Percentiles rank a stretch among this genome's conserved stretches.
Conservation (phyloP, 2,888 invertebrate genomes). For the Zygogramma bicolorata region DNA sequence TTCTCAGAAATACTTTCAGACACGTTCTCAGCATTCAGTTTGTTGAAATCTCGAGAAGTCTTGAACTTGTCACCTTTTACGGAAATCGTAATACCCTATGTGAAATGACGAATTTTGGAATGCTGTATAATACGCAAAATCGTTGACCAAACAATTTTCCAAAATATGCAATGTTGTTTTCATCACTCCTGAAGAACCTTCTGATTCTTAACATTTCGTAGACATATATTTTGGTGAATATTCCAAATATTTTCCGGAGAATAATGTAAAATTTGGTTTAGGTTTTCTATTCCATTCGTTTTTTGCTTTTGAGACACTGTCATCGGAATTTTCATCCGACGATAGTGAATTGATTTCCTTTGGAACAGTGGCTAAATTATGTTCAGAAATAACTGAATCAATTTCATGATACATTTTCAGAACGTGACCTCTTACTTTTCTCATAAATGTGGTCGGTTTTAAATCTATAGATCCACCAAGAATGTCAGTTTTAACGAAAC, state of each 20-base stretch:
- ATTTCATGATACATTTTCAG: constrained; percentile 6
- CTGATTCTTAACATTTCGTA: neutral
- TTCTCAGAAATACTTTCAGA: neutral
- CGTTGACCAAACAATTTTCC: neutral
- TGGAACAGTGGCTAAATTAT: too few relatives aligned
- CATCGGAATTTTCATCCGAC: neutral
- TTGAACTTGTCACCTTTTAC: neutral
- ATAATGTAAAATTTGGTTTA: neutral
- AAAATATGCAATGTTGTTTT: neutral
- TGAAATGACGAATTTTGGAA: neutral
- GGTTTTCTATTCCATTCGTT: neutral
- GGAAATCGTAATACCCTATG: neutral
- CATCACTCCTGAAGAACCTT: neutral
- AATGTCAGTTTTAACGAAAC: constrained; percentile 12
- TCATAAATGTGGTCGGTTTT: constrained; percentile 4
- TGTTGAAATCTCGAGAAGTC: neutral
- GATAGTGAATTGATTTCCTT: too few relatives aligned
- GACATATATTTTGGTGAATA: neutral
- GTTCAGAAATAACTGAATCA: neutral
- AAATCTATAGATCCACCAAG: constrained; percentile 5
- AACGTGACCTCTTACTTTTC: constrained; percentile 16
- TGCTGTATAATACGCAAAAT: neutral
- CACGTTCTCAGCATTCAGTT: neutral
- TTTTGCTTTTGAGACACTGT: neutral
- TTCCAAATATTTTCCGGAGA: too few relatives aligned